A percentile compares a stretch with the other conserved stretches of the same genome.
These are phyloP conservation scores for Erinaceus europaeus DNA, from an alignment of 2,113 vertebrate genomes.

Conservation along the genomic window DNA sequence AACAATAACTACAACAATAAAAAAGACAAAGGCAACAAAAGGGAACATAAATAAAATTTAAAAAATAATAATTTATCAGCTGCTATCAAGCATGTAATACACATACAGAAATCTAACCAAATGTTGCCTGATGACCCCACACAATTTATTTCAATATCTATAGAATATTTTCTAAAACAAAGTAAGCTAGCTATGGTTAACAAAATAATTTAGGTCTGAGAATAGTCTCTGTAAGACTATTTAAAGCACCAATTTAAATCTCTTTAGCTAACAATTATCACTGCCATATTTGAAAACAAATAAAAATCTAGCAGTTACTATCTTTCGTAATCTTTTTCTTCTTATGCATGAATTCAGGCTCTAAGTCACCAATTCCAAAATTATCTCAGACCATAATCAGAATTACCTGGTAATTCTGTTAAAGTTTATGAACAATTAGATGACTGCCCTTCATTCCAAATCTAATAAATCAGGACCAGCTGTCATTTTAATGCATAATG, in stretches of 20 bases:
- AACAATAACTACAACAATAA: too few species aligned
- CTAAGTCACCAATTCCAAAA: not conserved
- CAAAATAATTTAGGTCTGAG: not conserved
- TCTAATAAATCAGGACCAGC: not conserved
- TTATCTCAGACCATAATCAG: not conserved
- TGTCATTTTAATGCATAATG: not conserved
- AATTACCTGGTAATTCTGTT: not conserved
- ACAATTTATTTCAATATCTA: not conserved
- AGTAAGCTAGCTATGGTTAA: not conserved
- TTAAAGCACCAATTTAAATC: not conserved
- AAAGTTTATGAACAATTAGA: not conserved
- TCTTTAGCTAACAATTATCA: not conserved
- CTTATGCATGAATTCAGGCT: constrained; percentile 13
- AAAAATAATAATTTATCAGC: not conserved
- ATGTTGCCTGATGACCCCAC: not conserved
- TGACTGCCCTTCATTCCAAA: not conserved
- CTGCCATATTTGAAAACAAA: not conserved
- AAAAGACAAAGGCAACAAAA: too few species aligned
- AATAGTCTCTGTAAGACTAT: not conserved
- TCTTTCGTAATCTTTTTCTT: not conserved
- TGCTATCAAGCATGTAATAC: not conserved
- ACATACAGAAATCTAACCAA: not conserved
- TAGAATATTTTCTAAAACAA: not conserved
- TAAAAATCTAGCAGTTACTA: not conserved
- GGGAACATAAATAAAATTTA: too few species aligned